Evolutionary conservation across 1,140 invertebrate genomes (phyloP).

Genomic region (Drosophila eugracilis): DNA sequence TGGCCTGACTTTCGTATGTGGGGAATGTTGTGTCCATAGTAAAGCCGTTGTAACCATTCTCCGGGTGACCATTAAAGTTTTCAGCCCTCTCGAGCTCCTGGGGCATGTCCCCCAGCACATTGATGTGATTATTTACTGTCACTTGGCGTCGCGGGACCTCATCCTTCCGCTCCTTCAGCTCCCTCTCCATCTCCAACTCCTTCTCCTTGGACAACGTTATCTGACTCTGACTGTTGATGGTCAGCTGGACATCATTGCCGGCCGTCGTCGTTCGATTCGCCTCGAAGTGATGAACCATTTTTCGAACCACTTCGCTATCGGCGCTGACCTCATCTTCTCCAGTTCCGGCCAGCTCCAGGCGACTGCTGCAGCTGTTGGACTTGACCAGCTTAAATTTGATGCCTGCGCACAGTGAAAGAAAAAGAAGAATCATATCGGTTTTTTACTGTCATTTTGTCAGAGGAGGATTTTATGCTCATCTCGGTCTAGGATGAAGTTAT

Average conservation of each 20-base stretch:
- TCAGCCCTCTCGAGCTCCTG: conserved; percentile 26
- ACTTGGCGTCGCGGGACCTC: conserved; percentile 54
- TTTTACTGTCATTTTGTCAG: neutral
- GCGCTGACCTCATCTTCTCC: conserved; percentile 85
- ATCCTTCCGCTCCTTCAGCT: neutral
- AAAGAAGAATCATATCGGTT: neutral
- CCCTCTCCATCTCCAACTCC: neutral
- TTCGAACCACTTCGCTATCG: conserved; percentile 72
- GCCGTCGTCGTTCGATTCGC: conserved; percentile 45
- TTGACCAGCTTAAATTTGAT: conserved; percentile 92
- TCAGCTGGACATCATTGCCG: conserved; percentile 43
- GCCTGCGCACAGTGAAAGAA: conserved; percentile 77
- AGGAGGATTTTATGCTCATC: neutral
- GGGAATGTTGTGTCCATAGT: conserved; percentile 9
- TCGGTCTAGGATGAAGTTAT: neutral
- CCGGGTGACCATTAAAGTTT: conserved; percentile 47
- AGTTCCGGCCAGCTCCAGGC: conserved; percentile 88
- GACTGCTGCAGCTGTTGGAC: conserved; percentile 93
- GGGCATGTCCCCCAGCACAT: conserved; percentile 50
- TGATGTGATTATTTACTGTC: conserved; percentile 84
- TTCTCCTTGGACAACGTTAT: neutral
- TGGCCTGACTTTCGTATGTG: conserved; percentile 67
- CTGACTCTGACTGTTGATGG: conserved; percentile 70
- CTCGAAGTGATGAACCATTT: conserved; percentile 82
- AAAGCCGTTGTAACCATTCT: conserved; percentile 30